Percentiles rank a stretch among this genome's conserved stretches.
phyloP scores from a whole-genome alignment of 92 coral and sea anemone genomes.

The Pocillopora meandrina region DNA sequence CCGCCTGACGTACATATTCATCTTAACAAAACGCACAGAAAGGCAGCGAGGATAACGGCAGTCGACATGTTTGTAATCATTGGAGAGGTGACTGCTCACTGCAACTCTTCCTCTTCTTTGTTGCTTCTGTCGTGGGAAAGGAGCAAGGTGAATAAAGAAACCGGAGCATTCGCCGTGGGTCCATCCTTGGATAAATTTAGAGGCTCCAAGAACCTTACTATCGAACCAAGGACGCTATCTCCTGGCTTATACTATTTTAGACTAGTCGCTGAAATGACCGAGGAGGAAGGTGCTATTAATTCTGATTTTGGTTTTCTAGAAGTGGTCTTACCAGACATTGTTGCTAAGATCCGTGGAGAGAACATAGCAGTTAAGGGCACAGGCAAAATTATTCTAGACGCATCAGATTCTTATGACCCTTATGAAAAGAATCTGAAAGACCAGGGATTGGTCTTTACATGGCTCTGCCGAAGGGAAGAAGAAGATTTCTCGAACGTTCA shows the following conservation, averaged over 20 bases:
- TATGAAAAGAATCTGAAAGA: slow-evolving; percentile 18
- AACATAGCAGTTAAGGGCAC: slow-evolving; percentile 60
- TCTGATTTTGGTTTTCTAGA: slow-evolving; percentile 75
- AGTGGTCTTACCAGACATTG: slow-evolving; percentile 66
- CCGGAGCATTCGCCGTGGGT: slow-evolving; percentile 49
- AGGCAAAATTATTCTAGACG: slow-evolving; percentile 59
- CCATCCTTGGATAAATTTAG: slow-evolving; percentile 28
- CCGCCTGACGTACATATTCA: slow-evolving; percentile 70
- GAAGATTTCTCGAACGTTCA: slow-evolving; percentile 58
- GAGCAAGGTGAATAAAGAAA: slow-evolving; percentile 44
- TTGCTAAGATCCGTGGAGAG: slow-evolving; percentile 59
- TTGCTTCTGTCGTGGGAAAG: slow-evolving; percentile 62
- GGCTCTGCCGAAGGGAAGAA: slow-evolving; percentile 71
- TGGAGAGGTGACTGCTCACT: slow-evolving; percentile 48
- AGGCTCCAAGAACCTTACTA: slow-evolving; percentile 38
- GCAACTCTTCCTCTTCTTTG: slow-evolving; percentile 50
- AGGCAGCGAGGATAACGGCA: slow-evolving; percentile 52
- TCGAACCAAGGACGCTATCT: slow-evolving; percentile 44
- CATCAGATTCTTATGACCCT: slow-evolving; percentile 71
- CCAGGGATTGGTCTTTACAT: slow-evolving; percentile 53
- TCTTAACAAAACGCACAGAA: slow-evolving; percentile 45
- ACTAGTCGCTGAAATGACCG: slow-evolving; percentile 67
- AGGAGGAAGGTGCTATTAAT: slow-evolving; percentile 71
- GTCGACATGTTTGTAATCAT: slow-evolving; percentile 36
- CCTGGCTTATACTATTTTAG: slow-evolving; percentile 61